These are phyloP conservation scores for Lasioglossum marginatum DNA, from an alignment of 2,888 invertebrate species.

Conservation along the genomic window DNA sequence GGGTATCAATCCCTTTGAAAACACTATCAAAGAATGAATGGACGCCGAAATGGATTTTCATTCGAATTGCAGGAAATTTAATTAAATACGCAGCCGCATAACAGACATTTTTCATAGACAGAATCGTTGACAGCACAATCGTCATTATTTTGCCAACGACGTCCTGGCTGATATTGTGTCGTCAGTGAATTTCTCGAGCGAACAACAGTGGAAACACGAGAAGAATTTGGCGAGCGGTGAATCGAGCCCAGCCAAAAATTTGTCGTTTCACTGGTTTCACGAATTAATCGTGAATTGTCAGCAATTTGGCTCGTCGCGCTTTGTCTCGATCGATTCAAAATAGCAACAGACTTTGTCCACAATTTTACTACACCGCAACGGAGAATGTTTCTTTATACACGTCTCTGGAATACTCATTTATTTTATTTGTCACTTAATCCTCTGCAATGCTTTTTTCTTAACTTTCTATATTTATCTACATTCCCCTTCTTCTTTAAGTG, in stretches of 20 bases:
- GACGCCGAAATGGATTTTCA: background rate
- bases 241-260: constrained; percentile 44
- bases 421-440: background rate
- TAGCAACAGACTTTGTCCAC: background rate
- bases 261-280: constrained; percentile 36
- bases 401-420: background rate
- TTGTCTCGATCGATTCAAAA: constrained; percentile 14
- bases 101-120: constrained; percentile 42
- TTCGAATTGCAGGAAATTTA: constrained; percentile 29
- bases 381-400: background rate
- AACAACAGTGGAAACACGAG: constrained; percentile 33
- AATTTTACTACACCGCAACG: background rate
- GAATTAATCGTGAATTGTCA: constrained; percentile 49
- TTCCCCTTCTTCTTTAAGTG: background rate
- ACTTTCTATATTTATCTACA: background rate
- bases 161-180: constrained; percentile 15
- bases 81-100: constrained; percentile 20
- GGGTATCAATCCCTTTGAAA: background rate
- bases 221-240: constrained; percentile 52
- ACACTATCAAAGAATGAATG: background rate
- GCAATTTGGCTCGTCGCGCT: constrained; percentile 29
- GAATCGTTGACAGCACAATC: constrained; percentile 42
- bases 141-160: constrained; percentile 43
- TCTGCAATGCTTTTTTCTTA: background rate
- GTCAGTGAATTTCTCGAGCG: constrained; percentile 42